Evolutionary conservation across 2,113 vertebrate species (phyloP).

Genomic region (Bos indicus): DNA sequence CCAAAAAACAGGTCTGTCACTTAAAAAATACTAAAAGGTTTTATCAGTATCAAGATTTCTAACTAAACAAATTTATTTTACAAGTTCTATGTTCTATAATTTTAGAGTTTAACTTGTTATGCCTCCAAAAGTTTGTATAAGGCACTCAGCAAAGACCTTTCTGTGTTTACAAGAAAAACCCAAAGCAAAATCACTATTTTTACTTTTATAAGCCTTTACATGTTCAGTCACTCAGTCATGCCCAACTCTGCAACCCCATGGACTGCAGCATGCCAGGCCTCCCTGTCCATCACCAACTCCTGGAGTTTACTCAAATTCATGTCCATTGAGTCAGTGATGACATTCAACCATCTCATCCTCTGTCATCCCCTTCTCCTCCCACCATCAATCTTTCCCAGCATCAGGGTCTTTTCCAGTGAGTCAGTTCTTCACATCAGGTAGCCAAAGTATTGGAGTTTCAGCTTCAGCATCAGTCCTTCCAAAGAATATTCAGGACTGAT

Average conservation of each 20-base stretch:
- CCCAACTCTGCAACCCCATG: not conserved
- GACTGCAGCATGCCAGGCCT: not conserved
- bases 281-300: not conserved
- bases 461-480: not conserved
- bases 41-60: not conserved
- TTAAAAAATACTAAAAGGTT: not conserved
- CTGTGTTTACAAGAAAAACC: not conserved
- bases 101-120: not conserved
- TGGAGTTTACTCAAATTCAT: not conserved
- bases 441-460: not conserved
- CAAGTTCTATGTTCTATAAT: not conserved
- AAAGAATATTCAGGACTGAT: not conserved
- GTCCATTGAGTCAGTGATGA: not conserved
- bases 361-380: not conserved
- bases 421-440: not conserved
- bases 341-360: not conserved
- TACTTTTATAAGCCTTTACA: not conserved
- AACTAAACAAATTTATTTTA: not conserved
- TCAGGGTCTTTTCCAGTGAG: not conserved
- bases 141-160: not conserved
- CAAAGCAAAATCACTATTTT: not conserved
- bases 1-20: not conserved
- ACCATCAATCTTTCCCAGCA: not conserved
- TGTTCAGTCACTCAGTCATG: not conserved
- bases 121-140: not conserved